phyloP scores from a whole-genome alignment of 2,888 invertebrate species.

The Mesorhabditis sp. region DNA sequence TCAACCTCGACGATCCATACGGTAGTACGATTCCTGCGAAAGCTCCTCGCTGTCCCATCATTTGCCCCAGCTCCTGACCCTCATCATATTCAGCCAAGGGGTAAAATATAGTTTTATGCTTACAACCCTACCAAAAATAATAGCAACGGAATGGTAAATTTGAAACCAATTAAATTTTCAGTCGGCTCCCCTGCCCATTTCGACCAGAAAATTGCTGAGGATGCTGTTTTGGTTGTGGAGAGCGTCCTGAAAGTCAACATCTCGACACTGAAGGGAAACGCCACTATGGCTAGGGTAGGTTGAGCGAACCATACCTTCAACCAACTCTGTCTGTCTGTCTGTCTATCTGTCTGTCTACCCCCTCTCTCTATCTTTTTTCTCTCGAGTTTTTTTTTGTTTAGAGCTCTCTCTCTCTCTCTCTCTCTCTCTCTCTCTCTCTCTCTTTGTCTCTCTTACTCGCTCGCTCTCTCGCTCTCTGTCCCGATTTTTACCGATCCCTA shows the following conservation, averaged over 20 bases:
- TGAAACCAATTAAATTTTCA: no score
- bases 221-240: conserved; percentile 47
- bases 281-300: conserved; percentile 20
- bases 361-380: neutral
- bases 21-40: conserved; percentile 34
- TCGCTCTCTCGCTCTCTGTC: no score
- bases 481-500: no score
- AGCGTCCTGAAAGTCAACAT: conserved; percentile 39
- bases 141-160: no score
- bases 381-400: neutral
- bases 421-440: no score
- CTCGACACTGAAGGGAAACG: conserved; percentile 41
- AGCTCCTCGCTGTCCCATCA: conserved; percentile 47
- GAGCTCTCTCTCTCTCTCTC: neutral
- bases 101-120: no score
- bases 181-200: conserved; percentile 40
- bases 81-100: neutral
- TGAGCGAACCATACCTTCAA: neutral
- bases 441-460: no score
- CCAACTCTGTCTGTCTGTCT: no score
- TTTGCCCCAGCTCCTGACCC: conserved; percentile 28
- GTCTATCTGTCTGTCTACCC: no score
- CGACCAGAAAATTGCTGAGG: conserved; percentile 54
- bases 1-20: conserved; percentile 48
- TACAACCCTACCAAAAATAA: conserved; percentile 22